Evolutionary conservation across 2,113 vertebrate genomes (phyloP).

Genomic region (Cinclus mexicanus): DNA sequence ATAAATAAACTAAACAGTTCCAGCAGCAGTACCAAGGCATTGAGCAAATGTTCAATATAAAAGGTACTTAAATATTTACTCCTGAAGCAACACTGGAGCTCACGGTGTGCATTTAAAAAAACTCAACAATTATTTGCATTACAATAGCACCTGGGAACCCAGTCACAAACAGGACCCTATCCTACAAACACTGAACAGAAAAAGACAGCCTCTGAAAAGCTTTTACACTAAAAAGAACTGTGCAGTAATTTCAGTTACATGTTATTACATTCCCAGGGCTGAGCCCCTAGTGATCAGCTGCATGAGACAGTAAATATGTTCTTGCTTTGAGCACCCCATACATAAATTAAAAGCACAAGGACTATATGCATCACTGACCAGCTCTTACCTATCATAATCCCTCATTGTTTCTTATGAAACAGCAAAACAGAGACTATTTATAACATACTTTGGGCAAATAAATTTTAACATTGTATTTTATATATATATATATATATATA

Average conservation of each 20-base stretch:
- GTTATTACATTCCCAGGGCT: background rate
- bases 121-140: background rate
- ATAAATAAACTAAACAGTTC: background rate
- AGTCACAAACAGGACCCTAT: background rate
- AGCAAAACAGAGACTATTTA: background rate
- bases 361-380: background rate
- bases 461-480: background rate
- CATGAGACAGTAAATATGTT: background rate
- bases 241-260: background rate
- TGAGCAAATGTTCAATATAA: constrained; percentile 21
- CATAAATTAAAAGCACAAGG: constrained; percentile 10
- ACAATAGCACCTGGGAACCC: constrained; percentile 18
- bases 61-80: constrained; percentile 53
- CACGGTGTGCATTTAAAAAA: background rate
- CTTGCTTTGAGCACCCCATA: background rate
- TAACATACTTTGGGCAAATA: background rate
- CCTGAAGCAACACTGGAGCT: background rate
- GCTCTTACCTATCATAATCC: background rate
- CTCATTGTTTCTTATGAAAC: background rate
- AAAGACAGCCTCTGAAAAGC: background rate
- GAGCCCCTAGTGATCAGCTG: background rate
- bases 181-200: background rate
- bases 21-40: background rate
- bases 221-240: background rate
- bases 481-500: background rate